phyloP scores from a whole-genome alignment of 2,113 vertebrate genomes.

The Bagarius yarrelli region DNA sequence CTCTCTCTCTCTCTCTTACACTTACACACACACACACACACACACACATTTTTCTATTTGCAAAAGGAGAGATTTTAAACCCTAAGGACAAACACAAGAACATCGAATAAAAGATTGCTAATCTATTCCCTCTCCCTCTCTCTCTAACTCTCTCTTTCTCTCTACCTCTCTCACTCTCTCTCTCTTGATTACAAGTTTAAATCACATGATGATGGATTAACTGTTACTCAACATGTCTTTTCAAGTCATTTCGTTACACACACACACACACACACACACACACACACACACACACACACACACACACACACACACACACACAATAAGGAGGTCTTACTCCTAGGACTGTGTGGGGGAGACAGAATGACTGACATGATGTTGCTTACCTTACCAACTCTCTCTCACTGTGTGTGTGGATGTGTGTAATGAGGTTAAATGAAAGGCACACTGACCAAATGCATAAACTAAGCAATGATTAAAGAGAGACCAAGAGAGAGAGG shows the following conservation, averaged over 20 bases:
- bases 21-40: slow-evolving; percentile 21
- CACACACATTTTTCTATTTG: slow-evolving; percentile 1
- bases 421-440: slow-evolving; percentile 2
- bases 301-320: neutral
- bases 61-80: neutral
- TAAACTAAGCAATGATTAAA: neutral
- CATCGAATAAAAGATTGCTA: neutral
- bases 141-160: too few species aligned
- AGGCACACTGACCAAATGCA: neutral
- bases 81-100: neutral
- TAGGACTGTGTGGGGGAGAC: neutral
- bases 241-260: neutral
- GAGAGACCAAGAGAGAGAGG: neutral
- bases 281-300: neutral
- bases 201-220: neutral
- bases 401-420: slow-evolving; percentile 2
- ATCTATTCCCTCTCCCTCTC: too few species aligned
- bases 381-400: neutral
- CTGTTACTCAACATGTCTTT: neutral
- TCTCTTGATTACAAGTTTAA: neutral
- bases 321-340: too few species aligned
- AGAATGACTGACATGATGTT: neutral
- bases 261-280: neutral
- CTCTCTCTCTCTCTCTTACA: neutral
- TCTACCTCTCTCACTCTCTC: neutral